Conservation (phyloP, 2,113 vertebrate genomes). For the Sphaerodactylus townsendi region DNA sequence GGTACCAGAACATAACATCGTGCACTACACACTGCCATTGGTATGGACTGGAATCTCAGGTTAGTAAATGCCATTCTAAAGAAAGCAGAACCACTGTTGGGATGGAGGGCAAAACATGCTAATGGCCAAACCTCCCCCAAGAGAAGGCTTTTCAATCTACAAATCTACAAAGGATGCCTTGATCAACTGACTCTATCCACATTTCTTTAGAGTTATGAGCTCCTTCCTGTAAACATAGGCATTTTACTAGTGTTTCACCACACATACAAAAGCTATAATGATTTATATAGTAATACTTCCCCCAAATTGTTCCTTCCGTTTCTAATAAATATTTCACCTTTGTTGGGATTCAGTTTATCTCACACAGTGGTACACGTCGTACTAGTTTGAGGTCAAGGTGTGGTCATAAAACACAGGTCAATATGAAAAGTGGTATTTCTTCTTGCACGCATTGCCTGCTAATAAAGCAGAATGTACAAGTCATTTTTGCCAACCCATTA, state of each 20-base stretch:
- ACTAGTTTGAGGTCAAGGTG: slow-evolving; percentile 35
- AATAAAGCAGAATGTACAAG: slow-evolving; percentile 40
- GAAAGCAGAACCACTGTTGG: too few relatives aligned
- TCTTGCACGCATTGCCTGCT: slow-evolving; percentile 38
- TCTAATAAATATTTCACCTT: not conserved
- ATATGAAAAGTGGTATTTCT: slow-evolving; percentile 38
- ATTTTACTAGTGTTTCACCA: not conserved
- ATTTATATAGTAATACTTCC: not conserved
- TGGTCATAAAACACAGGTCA: slow-evolving; percentile 35
- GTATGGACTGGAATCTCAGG: too few relatives aligned
- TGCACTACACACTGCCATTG: too few relatives aligned
- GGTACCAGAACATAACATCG: too few relatives aligned
- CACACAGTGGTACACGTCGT: not conserved
- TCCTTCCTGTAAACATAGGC: too few relatives aligned
- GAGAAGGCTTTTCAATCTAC: too few relatives aligned
- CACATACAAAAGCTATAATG: not conserved
- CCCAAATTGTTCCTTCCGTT: not conserved
- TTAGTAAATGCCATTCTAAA: too few relatives aligned
- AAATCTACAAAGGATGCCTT: too few relatives aligned
- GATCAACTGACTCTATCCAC: too few relatives aligned
- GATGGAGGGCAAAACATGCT: too few relatives aligned
- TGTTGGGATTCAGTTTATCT: not conserved
- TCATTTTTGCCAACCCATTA: slow-evolving; percentile 34
- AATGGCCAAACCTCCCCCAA: too few relatives aligned
- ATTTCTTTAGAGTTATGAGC: too few relatives aligned